Evolutionary conservation across 2,797 vertebrate genomes (phyloP).

Genomic region (Pristis pectinata): DNA sequence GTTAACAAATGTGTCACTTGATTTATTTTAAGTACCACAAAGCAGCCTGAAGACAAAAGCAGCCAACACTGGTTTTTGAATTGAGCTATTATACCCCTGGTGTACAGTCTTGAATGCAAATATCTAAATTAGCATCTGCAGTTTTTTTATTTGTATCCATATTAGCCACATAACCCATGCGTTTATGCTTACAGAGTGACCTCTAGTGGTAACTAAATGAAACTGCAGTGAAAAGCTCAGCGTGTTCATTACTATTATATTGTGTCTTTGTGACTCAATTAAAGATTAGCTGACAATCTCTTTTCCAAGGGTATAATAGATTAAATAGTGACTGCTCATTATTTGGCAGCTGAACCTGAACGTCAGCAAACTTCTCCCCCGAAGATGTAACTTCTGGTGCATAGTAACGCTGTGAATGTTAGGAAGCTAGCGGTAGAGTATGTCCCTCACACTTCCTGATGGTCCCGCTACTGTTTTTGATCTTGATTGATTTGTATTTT

Average conservation of each 20-base stretch:
- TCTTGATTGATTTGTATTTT: neutral
- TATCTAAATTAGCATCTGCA: neutral
- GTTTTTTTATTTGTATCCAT: too few species aligned
- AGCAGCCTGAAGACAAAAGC: conserved; percentile 2
- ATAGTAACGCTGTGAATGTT: neutral
- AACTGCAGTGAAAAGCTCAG: neutral
- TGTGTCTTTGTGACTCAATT: neutral
- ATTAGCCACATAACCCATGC: neutral
- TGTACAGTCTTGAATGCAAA: neutral
- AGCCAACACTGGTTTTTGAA: neutral
- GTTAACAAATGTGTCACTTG: neutral
- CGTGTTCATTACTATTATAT: neutral
- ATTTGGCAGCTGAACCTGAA: neutral
- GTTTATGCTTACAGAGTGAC: neutral
- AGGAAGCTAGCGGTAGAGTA: neutral
- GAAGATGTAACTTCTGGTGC: neutral
- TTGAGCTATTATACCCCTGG: conserved; percentile 9
- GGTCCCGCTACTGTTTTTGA: neutral
- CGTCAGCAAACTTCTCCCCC: neutral
- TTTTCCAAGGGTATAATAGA: conserved; percentile 24
- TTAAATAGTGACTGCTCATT: conserved; percentile 35
- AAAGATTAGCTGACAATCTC: neutral
- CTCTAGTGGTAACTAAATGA: neutral
- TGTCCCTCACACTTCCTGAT: too few species aligned
- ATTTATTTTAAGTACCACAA: neutral